Evolutionary conservation across 2,113 vertebrate genomes (phyloP), one percentile per base, ranked within the genome.

Genomic region (Aptenodytes forsteri): DNA sequence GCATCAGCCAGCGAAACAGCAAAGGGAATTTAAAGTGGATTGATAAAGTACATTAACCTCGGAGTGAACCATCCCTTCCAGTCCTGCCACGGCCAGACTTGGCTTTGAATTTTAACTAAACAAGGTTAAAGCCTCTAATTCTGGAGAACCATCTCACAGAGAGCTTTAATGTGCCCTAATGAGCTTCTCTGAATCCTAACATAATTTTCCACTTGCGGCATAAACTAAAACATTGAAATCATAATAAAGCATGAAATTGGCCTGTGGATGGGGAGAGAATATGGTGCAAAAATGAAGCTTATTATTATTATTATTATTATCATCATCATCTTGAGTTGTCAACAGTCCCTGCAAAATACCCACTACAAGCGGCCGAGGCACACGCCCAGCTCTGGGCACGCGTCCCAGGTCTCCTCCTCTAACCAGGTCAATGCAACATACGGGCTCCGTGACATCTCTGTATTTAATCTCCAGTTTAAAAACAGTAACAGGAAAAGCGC

Each of bases 81-180:
- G 49, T 15, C 72, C 77, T 50, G 70, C 84, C 87, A 9, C 0
- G 81, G 90, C 61, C 90, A 87, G 44, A 5, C 64, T 73, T 50
- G 66, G 87, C 90, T 58, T 26, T n/a, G 83, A 92, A 77, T 62
- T 66, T 76, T n/a, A 93, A 72, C 6, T 22, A 54, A 72, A 59
- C n/a, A 27, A 80, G 87, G 93, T 87, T 58, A 93, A 85, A 96
- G 55, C 73, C 54, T 87, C 32, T 11, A 55, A 40, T 49, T 80
- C 54, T 3, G 0, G 36, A 67, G 65, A 72, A 79, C 32, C 49
- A 0, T 46, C 85, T 94, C 85, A 10, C 49, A 27, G 67, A 86
- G 58, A 91, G 94, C 88, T 92, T 56, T 90, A 86, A 93, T 78
- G 89, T 47, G 59, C 72, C 77, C 80, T n/a, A 20, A 90, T 70